A percentile compares a stretch with the other conserved stretches of the same genome.
phyloP scores from a whole-genome alignment of 2,797 vertebrate genomes.

The Coilia nasus region DNA sequence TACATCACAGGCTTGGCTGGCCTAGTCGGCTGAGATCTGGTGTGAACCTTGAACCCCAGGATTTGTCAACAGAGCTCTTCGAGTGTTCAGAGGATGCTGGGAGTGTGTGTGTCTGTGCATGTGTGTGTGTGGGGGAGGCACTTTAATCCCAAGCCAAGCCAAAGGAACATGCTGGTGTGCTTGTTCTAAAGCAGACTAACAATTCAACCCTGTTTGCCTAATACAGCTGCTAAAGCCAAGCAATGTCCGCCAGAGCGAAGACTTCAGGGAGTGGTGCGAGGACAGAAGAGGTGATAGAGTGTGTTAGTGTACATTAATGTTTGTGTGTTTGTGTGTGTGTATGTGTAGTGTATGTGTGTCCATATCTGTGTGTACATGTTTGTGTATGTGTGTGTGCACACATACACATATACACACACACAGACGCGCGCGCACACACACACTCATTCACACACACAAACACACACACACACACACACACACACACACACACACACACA shows the following conservation, averaged over 20 bases:
- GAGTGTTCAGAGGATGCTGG: neutral
- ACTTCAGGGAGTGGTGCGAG: conserved; percentile 6
- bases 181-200: conserved; percentile 63
- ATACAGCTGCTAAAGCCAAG: conserved; percentile 36
- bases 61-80: conserved; percentile 59
- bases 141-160: conserved; percentile 47
- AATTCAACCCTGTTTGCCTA: conserved; percentile 51
- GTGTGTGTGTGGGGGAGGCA: conserved; percentile 69
- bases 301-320: neutral
- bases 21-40: neutral
- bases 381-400: neutral
- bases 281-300: neutral
- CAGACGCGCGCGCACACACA: neutral
- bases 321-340: neutral
- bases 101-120: conserved; percentile 47
- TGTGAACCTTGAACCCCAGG: conserved; percentile 38
- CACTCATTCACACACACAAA: too few relatives aligned
- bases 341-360: neutral
- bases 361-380: neutral
- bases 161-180: conserved; percentile 62
- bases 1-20: neutral
- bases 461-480: too few relatives aligned
- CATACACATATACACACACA: too few relatives aligned
- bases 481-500: too few relatives aligned
- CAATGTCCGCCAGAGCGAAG: conserved; percentile 26